A percentile compares a stretch with the other conserved stretches of the same genome.
phyloP scores from a whole-genome alignment of 2,888 invertebrate species.

The Pollenia amentaria region DNA sequence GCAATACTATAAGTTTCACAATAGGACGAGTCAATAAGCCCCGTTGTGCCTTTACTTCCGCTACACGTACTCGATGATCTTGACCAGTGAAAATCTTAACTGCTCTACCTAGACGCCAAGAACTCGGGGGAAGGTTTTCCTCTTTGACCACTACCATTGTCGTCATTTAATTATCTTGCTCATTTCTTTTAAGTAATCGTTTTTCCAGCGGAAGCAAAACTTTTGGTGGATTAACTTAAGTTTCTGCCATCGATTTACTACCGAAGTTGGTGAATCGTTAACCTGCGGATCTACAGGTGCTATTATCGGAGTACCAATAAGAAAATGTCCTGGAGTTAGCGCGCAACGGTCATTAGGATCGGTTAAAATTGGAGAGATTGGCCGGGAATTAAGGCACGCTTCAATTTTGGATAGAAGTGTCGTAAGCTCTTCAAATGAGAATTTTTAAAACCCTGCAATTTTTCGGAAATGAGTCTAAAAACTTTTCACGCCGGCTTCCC shows the following conservation, averaged over 20 bases:
- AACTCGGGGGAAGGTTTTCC: too few relatives aligned
- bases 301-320: too few relatives aligned
- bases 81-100: background rate
- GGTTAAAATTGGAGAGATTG: background rate
- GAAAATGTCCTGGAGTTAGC: too few relatives aligned
- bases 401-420: constrained; percentile 17
- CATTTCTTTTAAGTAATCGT: too few relatives aligned
- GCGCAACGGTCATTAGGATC: constrained; percentile 2
- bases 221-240: too few relatives aligned
- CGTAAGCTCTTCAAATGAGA: constrained; percentile 18
- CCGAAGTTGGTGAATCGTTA: too few relatives aligned
- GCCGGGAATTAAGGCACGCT: background rate
- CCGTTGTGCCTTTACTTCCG: background rate
- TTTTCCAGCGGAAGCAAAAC: too few relatives aligned
- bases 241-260: too few relatives aligned
- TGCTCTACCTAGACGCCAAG: too few relatives aligned
- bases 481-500: too few relatives aligned
- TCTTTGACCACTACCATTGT: background rate
- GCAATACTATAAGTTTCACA: background rate
- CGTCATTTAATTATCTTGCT: background rate
- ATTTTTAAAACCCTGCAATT: background rate
- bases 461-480: too few relatives aligned
- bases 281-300: too few relatives aligned
- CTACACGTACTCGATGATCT: background rate
- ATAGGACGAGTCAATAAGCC: background rate